Conservation (phyloP, 1,140 invertebrate genomes). For the Capitella teleta region DNA sequence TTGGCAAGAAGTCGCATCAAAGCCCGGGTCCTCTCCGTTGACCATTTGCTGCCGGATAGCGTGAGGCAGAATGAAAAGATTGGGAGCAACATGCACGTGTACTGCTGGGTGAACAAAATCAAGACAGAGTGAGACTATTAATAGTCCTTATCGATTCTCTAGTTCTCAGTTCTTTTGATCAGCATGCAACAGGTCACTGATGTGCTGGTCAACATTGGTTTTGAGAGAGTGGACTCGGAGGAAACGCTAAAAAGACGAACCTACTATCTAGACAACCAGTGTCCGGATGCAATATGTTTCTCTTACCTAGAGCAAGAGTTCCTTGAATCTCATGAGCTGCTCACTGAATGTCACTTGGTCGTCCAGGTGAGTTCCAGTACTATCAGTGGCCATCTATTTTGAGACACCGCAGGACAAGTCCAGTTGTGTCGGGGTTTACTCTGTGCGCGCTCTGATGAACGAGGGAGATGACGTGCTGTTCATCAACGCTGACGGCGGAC, state of each 20-base stretch:
- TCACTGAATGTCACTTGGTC: constrained; percentile 18
- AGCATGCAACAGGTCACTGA: no score
- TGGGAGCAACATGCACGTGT: constrained; percentile 20
- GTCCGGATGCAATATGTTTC: constrained; percentile 26
- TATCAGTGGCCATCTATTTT: no score
- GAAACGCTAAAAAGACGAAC: no score
- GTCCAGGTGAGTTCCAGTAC: constrained; percentile 18
- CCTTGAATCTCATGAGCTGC: constrained; percentile 14
- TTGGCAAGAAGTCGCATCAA: constrained; percentile 26
- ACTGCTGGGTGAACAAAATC: constrained; percentile 28
- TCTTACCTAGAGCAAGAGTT: constrained; percentile 15
- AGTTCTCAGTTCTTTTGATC: no score
- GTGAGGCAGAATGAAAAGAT: constrained; percentile 19
- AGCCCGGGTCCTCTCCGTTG: constrained; percentile 18
- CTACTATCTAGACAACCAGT: constrained; percentile 23
- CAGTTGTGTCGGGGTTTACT: constrained; percentile 27
- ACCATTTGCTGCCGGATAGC: constrained; percentile 23
- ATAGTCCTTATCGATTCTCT: no score
- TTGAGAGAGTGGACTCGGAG: no score
- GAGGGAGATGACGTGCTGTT: no score
- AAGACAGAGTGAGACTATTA: no score
- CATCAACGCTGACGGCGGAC: no score
- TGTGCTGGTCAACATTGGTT: no score
- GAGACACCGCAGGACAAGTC: constrained; percentile 39
- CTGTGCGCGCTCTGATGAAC: constrained; percentile 21